Evolutionary conservation across 1,140 invertebrate species (phyloP), one percentile per base, ranked within the genome.

Genomic region (Nixonia krombeini): DNA sequence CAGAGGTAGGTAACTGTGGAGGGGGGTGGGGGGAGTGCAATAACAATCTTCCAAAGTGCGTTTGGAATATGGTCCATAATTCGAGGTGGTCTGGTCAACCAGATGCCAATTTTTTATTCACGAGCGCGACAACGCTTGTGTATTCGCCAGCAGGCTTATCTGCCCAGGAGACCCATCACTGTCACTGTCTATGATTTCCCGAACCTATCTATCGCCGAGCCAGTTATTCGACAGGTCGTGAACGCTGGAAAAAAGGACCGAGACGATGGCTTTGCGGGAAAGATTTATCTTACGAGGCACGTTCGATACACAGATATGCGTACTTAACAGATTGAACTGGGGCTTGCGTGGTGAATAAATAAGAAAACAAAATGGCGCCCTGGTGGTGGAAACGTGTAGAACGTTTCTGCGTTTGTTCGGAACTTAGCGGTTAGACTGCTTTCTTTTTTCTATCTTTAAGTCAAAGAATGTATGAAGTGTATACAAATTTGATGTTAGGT

Each of bases 91-190:
- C 76, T 73, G 76, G 76, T 78, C 77, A 79, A 76, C 77, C 76
- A 75, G 76, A 75, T 77, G 78, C 73, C 66, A 62, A 79, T 79
- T 79, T 80, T 79, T 78, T 80, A 80, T 77, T 76, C 75, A 72
- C 66, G 66, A 75, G 17, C 57, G 8, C 18, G 59, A 59, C 55
- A 56, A 68, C 68, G 64, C 66, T 75, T 74, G 78, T 72, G 75
- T 76, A 77, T 78, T 69, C 70, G 64, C 57, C 63, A 58, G 26
- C 40, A 40, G 63, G 58, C 64, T 80, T 72, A 77, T 75, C 78
- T 78, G 78, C 75, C 72, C 38, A 55, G 47, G 41, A 59, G 70
- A 72, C 44, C 67, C 75, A 77, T 77, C 67, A 59, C 52, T 50
- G 63, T 52, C 26, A 53, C 51, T 53, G 64, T n/a, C n/a, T n/a